These are phyloP conservation scores for Kryptolebias marmoratus DNA, from an alignment of 2,113 vertebrate species.

Conservation along the genomic window DNA sequence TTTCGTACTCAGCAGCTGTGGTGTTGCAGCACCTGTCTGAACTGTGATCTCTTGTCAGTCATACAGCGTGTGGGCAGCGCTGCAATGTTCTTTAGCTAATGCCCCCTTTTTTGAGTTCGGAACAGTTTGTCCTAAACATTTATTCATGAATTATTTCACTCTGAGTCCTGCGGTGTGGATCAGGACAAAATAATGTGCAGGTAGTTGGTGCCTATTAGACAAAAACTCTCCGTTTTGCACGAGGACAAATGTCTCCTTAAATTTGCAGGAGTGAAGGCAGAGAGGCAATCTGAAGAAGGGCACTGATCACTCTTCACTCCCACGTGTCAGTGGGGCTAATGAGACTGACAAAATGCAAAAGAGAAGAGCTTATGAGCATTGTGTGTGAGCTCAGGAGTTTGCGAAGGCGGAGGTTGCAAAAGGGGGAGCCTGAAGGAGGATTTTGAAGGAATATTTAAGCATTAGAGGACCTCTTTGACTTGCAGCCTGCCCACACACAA, in stretches of 20 bases:
- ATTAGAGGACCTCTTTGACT: conserved; percentile 50
- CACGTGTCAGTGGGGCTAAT: conserved; percentile 63
- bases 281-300: conserved; percentile 27
- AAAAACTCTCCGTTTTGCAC: neutral
- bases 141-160: conserved; percentile 12
- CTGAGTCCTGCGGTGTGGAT: conserved; percentile 13
- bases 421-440: conserved; percentile 56
- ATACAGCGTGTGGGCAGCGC: conserved; percentile 54
- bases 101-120: conserved; percentile 26
- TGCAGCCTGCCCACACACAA: conserved; percentile 44
- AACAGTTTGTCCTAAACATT: conserved; percentile 13
- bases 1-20: conserved; percentile 8
- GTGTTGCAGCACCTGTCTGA: conserved; percentile 33
- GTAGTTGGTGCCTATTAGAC: neutral
- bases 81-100: conserved; percentile 19
- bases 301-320: conserved; percentile 53
- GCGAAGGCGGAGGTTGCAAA: conserved; percentile 48
- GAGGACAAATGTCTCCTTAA: conserved; percentile 35
- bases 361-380: conserved; percentile 23
- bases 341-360: conserved; percentile 61
- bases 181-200: conserved; percentile 10
- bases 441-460: conserved; percentile 55
- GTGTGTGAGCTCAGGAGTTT: conserved; percentile 12
- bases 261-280: conserved; percentile 34
- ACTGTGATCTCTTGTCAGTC: conserved; percentile 61